Conservation (phyloP, 2,888 invertebrate genomes). For the Eumacrocentrus americanus region DNA sequence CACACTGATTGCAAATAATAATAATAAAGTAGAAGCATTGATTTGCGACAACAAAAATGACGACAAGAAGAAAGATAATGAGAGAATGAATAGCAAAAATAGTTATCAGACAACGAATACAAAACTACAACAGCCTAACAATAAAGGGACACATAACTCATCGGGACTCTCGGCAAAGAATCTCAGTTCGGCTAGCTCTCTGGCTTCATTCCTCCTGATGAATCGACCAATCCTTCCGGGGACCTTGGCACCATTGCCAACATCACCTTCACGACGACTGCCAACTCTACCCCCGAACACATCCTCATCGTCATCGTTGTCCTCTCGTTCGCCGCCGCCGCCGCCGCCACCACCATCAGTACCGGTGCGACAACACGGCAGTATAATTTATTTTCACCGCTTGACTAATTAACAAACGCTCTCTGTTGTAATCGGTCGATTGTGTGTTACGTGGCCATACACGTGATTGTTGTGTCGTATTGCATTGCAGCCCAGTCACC, state of each 20-base stretch:
- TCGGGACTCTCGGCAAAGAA: constrained; percentile 1
- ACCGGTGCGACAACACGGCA: constrained; percentile 49
- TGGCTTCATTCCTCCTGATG: constrained; percentile 11
- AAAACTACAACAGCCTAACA: background rate
- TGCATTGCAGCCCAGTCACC: constrained; percentile 55
- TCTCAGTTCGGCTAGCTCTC: constrained; percentile 13
- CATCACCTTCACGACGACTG: no score
- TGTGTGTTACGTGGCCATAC: constrained; percentile 34
- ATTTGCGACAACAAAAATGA: background rate
- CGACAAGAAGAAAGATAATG: background rate
- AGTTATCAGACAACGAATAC: background rate
- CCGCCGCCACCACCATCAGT: constrained; percentile 43
- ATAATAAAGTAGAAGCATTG: background rate
- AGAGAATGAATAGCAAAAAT: background rate
- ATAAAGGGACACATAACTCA: constrained; percentile 6
- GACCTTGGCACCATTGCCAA: constrained; percentile 24
- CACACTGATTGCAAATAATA: background rate
- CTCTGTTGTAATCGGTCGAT: constrained; percentile 31
- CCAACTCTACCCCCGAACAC: constrained; percentile 52
- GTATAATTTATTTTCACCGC: constrained; percentile 57
- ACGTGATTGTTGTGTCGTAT: constrained; percentile 55
- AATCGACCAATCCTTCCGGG: constrained; percentile 17
- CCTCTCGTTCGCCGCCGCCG: constrained; percentile 28
- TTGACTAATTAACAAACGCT: constrained; percentile 46
- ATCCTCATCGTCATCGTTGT: constrained; percentile 46